Base-by-base conservation (phyloP, 2,888 invertebrate genomes). In the Acrobasis suavella region DNA sequence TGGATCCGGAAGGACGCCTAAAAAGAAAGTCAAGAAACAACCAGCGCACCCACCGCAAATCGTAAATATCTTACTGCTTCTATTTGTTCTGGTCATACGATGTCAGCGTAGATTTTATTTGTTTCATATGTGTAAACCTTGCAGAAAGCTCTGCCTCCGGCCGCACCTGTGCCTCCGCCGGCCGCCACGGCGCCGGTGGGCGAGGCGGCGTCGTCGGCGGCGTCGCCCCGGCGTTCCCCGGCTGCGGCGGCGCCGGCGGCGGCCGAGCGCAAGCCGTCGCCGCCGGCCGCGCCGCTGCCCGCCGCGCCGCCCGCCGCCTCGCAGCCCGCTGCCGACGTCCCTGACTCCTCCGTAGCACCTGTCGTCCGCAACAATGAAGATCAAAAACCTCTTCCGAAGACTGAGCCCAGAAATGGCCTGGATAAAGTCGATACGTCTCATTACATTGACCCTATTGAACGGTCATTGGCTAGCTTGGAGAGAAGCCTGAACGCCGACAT, bases 391-490 rank as follows among this genome's bases (percentile, higher is more conserved):
- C 58, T 75, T 60, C 52, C 78, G 65, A 86, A 90, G 81, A 49
- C 80, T 61, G 83, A 92, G 73, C 75, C 86, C 63, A 85, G 82
- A 69, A 93, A 88, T 76, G 92, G 91, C 1, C 80, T 91, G 56
- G 91, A 91, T 64, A 91, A 89, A 68, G 75, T 87, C 2, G 91
- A 91, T 65, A 67, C 89, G 9, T 89, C 91, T 22, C 92, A 89
- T 66, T 91, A 88, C 73, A 94, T 95, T 64, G 95, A 96, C 83
- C 95, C 95, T 17, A 92, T 96, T 73, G 96, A 96, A 84, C 94
- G 95, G 72, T 95, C 95, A 62, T 88, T 96, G 74, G 95, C 95
- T 58, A 95, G 94, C 72, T 87, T 96, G 70, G 96, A 96, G 84
- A 94, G 95, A 59, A 94, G 93, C 69, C 87, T 93, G 51, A 94